Evolutionary conservation across 2,797 vertebrate species (phyloP).

Genomic region (Megalops cyprinoides): DNA sequence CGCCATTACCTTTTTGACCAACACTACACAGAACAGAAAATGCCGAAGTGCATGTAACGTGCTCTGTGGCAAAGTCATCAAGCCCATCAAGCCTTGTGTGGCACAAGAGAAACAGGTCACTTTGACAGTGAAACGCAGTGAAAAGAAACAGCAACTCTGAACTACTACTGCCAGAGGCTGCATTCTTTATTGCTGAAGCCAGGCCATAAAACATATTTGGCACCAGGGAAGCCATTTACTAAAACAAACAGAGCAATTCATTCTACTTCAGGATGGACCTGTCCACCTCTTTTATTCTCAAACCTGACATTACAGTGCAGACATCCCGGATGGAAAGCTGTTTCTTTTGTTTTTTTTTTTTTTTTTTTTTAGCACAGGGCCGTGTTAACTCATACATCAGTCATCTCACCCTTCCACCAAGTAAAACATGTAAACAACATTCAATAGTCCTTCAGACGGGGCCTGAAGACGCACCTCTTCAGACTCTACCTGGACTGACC

Average conservation of each 20-base stretch:
- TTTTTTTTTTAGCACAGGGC: slow-evolving; percentile 12
- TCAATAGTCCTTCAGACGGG: too few species aligned
- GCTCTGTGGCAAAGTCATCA: not conserved
- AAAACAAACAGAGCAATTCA: slow-evolving; percentile 52
- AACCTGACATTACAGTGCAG: not conserved
- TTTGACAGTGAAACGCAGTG: not conserved
- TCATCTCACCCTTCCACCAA: too few species aligned
- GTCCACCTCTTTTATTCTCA: not conserved
- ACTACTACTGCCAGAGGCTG: slow-evolving; percentile 20
- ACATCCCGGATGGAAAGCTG: not conserved
- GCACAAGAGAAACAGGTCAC: not conserved
- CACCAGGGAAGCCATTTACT: slow-evolving; percentile 67
- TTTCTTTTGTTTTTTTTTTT: slow-evolving; percentile 6
- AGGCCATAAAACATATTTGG: slow-evolving; percentile 62
- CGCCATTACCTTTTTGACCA: slow-evolving; percentile 57
- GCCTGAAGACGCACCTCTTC: too few species aligned
- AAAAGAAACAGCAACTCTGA: slow-evolving; percentile 2
- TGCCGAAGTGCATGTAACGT: not conserved
- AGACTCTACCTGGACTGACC: too few species aligned
- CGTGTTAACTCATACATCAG: not conserved
- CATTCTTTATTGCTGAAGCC: slow-evolving; percentile 50
- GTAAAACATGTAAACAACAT: too few species aligned
- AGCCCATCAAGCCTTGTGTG: not conserved
- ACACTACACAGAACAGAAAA: slow-evolving; percentile 34
- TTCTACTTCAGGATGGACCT: slow-evolving; percentile 25